A percentile compares a stretch with the other conserved stretches of the same genome.
These are phyloP conservation scores for Tinamus major DNA, from an alignment of 2,797 vertebrate species.

Conservation along the genomic window DNA sequence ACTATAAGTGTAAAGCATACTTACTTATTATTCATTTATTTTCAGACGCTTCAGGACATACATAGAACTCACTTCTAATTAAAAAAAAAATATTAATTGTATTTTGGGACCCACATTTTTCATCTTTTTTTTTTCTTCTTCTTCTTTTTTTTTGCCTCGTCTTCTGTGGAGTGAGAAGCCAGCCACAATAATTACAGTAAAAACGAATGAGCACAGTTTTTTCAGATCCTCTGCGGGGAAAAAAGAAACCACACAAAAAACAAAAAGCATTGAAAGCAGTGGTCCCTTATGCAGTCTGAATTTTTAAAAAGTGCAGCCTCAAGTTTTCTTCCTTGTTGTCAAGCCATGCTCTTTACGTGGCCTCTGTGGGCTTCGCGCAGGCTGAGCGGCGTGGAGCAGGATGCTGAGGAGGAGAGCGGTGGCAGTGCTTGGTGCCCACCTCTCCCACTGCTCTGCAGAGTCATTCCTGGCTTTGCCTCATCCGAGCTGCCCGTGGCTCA, in stretches of 20 bases:
- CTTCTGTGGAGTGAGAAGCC: background rate
- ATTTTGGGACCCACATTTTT: background rate
- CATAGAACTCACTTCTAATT: background rate
- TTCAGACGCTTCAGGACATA: background rate
- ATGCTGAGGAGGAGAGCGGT: background rate
- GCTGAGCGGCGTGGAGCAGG: background rate
- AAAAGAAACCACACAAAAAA: background rate
- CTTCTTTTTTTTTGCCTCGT: background rate
- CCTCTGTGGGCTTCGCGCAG: background rate
- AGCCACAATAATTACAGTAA: background rate
- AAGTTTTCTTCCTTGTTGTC: background rate
- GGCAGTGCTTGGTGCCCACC: background rate
- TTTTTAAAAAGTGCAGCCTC: background rate
- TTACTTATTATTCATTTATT: slow-evolving; percentile 59
- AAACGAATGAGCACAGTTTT: background rate
- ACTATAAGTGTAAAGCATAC: slow-evolving; percentile 14
- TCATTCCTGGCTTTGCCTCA: background rate
- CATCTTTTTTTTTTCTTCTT: background rate
- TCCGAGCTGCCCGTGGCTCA: background rate
- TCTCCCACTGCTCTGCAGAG: background rate
- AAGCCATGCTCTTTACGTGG: background rate
- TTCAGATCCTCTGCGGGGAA: background rate
- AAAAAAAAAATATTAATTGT: background rate
- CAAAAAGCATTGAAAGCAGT: background rate
- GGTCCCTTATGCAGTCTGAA: background rate